These are phyloP conservation scores for Eupithecia subumbrata DNA, from an alignment of 2,888 invertebrate species.

Conservation along the genomic window DNA sequence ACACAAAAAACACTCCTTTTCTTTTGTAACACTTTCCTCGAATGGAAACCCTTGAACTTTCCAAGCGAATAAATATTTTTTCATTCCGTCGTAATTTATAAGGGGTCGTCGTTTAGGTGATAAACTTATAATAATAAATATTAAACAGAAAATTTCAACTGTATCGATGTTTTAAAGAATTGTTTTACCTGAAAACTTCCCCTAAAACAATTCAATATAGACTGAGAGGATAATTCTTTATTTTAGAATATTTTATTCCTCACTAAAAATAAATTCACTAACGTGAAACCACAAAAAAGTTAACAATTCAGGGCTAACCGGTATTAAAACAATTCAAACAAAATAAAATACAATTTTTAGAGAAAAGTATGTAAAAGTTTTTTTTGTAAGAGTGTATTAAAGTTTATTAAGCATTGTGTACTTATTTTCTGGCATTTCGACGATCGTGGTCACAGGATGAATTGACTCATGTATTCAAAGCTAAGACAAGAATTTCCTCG, in stretches of 20 bases:
- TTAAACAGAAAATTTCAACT: neutral
- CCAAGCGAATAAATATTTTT: conserved; percentile 9
- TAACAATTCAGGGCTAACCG: no score
- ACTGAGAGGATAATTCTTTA: neutral
- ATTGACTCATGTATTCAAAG: no score
- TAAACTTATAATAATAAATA: neutral
- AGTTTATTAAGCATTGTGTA: no score
- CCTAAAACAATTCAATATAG: neutral
- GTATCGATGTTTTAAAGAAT: neutral
- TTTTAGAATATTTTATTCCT: no score
- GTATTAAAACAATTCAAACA: no score
- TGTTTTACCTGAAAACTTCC: neutral
- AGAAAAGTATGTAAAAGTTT: no score
- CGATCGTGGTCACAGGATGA: no score
- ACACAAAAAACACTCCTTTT: neutral
- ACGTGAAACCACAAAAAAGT: no score
- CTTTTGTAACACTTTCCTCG: neutral
- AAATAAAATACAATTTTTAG: no score
- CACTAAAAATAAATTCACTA: no score
- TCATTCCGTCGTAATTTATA: neutral
- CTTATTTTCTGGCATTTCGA: no score
- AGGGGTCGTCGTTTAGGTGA: neutral
- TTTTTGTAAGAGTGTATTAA: no score
- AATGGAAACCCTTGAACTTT: conserved; percentile 6
- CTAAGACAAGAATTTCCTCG: neutral